phyloP scores from a whole-genome alignment of 37 sponge, comb jelly and placozoan species.

The Bolinopsis microptera region DNA sequence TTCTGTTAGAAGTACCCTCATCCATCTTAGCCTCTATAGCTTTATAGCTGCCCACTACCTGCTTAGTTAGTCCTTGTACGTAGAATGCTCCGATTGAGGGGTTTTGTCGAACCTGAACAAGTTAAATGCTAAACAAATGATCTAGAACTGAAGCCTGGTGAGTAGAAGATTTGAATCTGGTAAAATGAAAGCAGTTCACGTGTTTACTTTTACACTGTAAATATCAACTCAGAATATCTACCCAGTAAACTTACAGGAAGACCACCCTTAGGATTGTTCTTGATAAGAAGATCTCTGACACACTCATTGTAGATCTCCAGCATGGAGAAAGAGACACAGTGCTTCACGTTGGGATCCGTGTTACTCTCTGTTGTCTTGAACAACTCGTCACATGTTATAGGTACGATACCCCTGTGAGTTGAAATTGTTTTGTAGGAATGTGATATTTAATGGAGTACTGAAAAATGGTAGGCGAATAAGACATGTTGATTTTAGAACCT shows the following conservation, averaged over 20 bases:
- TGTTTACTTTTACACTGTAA: too few species aligned
- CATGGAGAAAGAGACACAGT: conserved; percentile 67
- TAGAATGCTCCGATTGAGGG: conserved; percentile 68
- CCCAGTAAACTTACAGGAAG: conserved; percentile 23
- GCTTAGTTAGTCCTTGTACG: conserved; percentile 63
- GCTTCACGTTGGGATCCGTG: conserved; percentile 24
- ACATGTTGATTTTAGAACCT: too few species aligned
- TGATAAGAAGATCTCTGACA: conserved; percentile 68
- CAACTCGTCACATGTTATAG: conserved; percentile 70
- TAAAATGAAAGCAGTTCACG: too few species aligned
- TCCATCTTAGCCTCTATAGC: conserved; percentile 67
- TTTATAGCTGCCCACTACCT: conserved; percentile 65
- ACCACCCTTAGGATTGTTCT: conserved; percentile 68
- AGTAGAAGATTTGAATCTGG: too few species aligned
- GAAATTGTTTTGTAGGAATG: not conserved
- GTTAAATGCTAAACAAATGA: not conserved
- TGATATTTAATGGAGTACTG: not conserved
- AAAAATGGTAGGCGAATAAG: not conserved
- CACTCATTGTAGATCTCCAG: conserved; percentile 71
- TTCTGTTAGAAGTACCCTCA: conserved; percentile 69
- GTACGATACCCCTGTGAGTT: conserved; percentile 63
- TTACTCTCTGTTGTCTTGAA: conserved; percentile 61
- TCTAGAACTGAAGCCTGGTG: not conserved
- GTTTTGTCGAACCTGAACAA: conserved; percentile 67
- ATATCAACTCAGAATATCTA: too few species aligned